Evolutionary conservation across 2,888 invertebrate genomes (phyloP), one percentile per base, ranked within the genome.

Genomic region (Epinotia ramella): DNA sequence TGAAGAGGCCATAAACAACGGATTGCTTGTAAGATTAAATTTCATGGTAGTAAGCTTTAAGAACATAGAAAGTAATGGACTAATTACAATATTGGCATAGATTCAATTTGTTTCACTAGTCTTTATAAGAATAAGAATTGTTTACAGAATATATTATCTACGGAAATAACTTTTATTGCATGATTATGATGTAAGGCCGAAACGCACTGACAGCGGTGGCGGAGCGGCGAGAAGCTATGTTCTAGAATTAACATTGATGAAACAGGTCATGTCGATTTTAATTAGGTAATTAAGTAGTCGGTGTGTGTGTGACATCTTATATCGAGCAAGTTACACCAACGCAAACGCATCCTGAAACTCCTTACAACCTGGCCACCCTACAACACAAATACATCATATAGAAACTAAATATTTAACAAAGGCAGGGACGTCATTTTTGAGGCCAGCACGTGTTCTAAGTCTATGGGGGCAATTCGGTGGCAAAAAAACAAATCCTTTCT

Each of bases 361-460:
- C 53, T 3, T 9, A 18, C 16, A 33, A 62, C 62, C 7, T 76
- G 62, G 87, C 73, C 87, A 85, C 87, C 81, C 13, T 76, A 86
- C 81, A 79, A 77, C 83, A 83, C 80, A 81, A 86, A 86, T 84
- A 86, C 85, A 82, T 86, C 84, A 85, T 85, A 86, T 85, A 84
- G 82, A 84, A 77, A 75, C 76, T 80, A 79, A 77, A 83, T 78
- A 79, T 79, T 87, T 88, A 84, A 82, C 83, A 83, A 86, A 87
- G 81, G 81, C 81, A 78, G 78, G 81, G 81, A 80, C 85, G 86
- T 89, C 88, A 89, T 91, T 89, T 88, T 88, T 87, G 78, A 85
- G 86, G 86, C 85, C 86, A 89, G 92, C 94, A 93, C 94, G 93
- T 93, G 94, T 91, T 87, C 79, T 79, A 78, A 79, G 85, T 87